phyloP scores from a whole-genome alignment of 2,888 invertebrate genomes.

The Drosophila setosimentum region DNA sequence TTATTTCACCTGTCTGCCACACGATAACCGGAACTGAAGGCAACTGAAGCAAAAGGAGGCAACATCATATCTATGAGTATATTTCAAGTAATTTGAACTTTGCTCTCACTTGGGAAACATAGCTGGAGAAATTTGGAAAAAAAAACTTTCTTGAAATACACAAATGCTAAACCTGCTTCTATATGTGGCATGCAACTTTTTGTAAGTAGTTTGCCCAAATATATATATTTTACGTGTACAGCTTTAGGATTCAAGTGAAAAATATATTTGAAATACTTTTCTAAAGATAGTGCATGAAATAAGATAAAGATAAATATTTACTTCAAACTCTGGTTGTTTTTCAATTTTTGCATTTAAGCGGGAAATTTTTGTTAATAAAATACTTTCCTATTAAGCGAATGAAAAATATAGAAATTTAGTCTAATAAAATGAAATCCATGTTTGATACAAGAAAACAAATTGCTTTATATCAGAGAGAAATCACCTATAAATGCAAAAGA shows the following conservation, averaged over 20 bases:
- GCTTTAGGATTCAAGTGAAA: background rate
- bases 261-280: background rate
- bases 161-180: background rate
- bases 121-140: constrained; percentile 2
- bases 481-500: background rate
- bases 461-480: background rate
- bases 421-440: background rate
- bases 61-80: constrained; percentile 4
- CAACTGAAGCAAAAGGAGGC: background rate
- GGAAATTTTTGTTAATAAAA: background rate
- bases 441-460: background rate
- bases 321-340: background rate
- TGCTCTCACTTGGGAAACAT: background rate
- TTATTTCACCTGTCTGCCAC: constrained; percentile 70
- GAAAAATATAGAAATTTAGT: fast-evolving
- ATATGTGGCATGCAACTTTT: background rate
- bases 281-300: background rate
- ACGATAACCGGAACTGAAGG: constrained; percentile 24
- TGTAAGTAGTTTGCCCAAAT: background rate
- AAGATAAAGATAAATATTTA: background rate
- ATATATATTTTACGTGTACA: background rate
- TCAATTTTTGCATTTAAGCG: background rate
- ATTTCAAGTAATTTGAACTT: constrained; percentile 11
- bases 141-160: background rate
- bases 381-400: background rate